Evolutionary conservation across 2,888 invertebrate species (phyloP).

Genomic region (Podabrus alpinus): DNA sequence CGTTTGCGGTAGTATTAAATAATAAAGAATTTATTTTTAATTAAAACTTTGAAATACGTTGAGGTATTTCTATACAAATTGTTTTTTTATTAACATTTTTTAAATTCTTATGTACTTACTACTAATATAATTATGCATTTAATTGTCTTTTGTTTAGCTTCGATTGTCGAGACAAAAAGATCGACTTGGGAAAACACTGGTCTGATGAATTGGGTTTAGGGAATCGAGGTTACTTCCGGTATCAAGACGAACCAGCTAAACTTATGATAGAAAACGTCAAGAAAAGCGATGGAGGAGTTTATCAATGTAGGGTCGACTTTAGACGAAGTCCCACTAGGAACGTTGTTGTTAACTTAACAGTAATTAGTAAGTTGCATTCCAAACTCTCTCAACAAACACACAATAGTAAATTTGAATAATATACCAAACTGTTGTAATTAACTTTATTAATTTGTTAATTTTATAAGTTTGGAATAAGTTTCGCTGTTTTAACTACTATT

Average conservation of each 20-base stretch:
- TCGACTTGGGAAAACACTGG: conserved; percentile 81
- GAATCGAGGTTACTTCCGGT: conserved; percentile 76
- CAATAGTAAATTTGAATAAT: conserved; percentile 5
- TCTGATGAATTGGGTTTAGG: conserved; percentile 75
- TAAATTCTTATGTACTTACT: neutral
- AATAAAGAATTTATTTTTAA: neutral
- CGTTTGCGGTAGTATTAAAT: neutral
- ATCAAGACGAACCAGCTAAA: conserved; percentile 74
- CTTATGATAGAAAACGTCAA: conserved; percentile 75
- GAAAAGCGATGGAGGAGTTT: conserved; percentile 78
- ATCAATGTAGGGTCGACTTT: conserved; percentile 89
- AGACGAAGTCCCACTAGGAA: conserved; percentile 87
- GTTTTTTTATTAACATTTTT: neutral
- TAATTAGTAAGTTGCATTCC: conserved; percentile 75
- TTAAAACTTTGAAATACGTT: neutral
- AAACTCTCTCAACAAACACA: neutral
- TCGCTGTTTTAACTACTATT: neutral
- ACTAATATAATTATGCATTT: too few relatives aligned
- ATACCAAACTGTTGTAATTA: conserved; percentile 1
- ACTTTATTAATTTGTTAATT: conserved; percentile 4
- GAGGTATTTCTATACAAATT: neutral
- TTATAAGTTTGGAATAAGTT: neutral
- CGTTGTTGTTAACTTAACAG: conserved; percentile 83
- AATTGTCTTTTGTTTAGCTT: conserved; percentile 59
- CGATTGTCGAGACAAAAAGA: conserved; percentile 72